phyloP scores from a whole-genome alignment of 2,113 vertebrate species.

The Ictalurus furcatus region DNA sequence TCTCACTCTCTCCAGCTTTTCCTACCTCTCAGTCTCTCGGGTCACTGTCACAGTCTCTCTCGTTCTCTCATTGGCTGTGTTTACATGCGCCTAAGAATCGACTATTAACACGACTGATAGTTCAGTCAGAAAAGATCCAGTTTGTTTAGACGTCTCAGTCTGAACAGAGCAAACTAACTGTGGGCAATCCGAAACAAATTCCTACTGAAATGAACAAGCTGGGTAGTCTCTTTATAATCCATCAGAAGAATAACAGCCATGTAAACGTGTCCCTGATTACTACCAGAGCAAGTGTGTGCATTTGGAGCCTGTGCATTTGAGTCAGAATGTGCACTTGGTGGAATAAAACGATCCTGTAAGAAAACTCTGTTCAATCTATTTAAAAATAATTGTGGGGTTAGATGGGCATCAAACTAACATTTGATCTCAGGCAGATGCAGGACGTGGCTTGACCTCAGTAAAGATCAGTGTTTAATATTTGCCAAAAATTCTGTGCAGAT shows the following conservation, averaged over 20 bases:
- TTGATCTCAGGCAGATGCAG: too few species aligned
- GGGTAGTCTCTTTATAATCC: neutral
- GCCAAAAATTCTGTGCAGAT: too few species aligned
- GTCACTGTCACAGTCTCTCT: too few species aligned
- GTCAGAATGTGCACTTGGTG: too few species aligned
- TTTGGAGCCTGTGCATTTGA: neutral
- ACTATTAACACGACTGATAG: neutral
- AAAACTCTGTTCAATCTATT: too few species aligned
- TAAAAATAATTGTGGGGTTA: too few species aligned
- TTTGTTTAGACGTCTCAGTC: neutral
- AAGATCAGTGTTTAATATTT: too few species aligned
- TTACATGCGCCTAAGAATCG: neutral
- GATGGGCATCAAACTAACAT: too few species aligned
- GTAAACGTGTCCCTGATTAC: neutral
- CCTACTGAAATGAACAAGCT: neutral
- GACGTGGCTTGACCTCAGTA: too few species aligned
- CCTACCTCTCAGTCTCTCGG: neutral
- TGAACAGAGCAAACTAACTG: neutral
- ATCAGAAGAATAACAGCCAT: neutral
- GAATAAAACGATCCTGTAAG: too few species aligned
- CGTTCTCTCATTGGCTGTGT: neutral
- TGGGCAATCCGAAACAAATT: neutral
- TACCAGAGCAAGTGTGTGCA: neutral
- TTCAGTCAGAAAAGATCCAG: neutral
- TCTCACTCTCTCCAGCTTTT: neutral